phyloP scores from a whole-genome alignment of 92 coral and sea anemone genomes.

The Paramuricea clavata region DNA sequence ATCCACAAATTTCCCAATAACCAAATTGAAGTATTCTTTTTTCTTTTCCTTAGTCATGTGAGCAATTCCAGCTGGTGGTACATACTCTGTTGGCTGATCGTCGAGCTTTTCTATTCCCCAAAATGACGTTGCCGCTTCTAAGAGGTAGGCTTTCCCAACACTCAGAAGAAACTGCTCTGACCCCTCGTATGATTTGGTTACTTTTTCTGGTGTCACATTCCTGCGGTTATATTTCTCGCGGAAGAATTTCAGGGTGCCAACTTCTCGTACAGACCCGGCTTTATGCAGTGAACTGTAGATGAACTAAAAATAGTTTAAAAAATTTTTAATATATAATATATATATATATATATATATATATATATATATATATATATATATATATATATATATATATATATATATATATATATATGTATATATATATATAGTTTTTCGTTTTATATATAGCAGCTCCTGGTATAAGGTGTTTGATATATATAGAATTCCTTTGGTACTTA shows the following conservation, averaged over 20 bases:
- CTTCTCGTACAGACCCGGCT: conserved; percentile 45
- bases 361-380: no score
- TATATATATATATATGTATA: no score
- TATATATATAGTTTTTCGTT: no score
- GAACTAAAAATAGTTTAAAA: conserved; percentile 6
- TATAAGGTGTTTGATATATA: no score
- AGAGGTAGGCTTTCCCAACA: conserved; percentile 64
- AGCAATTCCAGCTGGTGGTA: conserved; percentile 36
- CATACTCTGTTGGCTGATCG: conserved; percentile 39
- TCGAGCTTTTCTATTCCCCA: conserved; percentile 63
- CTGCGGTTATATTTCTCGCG: conserved; percentile 64
- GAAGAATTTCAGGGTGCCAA: conserved; percentile 71
- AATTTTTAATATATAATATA: no score
- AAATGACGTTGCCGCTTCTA: conserved; percentile 74
- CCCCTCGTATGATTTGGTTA: conserved; percentile 64
- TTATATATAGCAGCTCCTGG: no score
- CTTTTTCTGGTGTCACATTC: conserved; percentile 72
- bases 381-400: no score
- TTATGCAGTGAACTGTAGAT: conserved; percentile 8
- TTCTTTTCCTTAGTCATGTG: conserved; percentile 4
- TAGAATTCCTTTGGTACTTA: no score
- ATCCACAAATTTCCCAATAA: conserved; percentile 64
- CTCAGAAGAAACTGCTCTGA: conserved; percentile 72
- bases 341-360: no score
- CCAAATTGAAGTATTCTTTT: conserved; percentile 49